A percentile compares a stretch with the other conserved stretches of the same genome.
These are phyloP conservation scores for Lasius platythorax DNA, from an alignment of 2,888 invertebrate genomes.

Conservation along the genomic window DNA sequence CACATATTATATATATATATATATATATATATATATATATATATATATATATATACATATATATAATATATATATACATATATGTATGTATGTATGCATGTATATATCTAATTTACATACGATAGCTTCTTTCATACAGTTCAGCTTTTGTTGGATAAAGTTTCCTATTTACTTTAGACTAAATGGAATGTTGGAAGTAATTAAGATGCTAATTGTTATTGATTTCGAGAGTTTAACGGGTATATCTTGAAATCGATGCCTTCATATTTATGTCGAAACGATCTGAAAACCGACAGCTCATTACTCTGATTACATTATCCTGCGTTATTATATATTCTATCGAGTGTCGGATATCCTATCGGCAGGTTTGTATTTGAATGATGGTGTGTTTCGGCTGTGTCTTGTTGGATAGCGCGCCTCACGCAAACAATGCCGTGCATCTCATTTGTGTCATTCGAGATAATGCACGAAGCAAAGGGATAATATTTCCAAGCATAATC, in stretches of 20 bases:
- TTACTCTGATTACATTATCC: slow-evolving; percentile 32
- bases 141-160: too few relatives aligned
- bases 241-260: neutral
- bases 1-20: too few relatives aligned
- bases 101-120: too few relatives aligned
- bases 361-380: slow-evolving; percentile 19
- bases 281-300: neutral
- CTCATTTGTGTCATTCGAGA: slow-evolving; percentile 29
- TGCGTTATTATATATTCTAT: slow-evolving; percentile 19
- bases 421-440: slow-evolving; percentile 17
- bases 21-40: too few relatives aligned
- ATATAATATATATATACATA: too few relatives aligned
- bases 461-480: slow-evolving; percentile 31
- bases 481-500: slow-evolving; percentile 28
- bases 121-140: too few relatives aligned
- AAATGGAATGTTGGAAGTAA: neutral
- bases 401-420: slow-evolving; percentile 20
- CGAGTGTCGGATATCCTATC: slow-evolving; percentile 22
- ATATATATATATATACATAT: too few relatives aligned
- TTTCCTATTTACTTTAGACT: too few relatives aligned
- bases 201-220: neutral
- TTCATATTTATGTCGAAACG: neutral
- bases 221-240: neutral
- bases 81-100: too few relatives aligned
- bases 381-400: slow-evolving; percentile 7